Base-by-base conservation (phyloP, 2,888 invertebrate genomes). In the Folsomia manolachei region DNA sequence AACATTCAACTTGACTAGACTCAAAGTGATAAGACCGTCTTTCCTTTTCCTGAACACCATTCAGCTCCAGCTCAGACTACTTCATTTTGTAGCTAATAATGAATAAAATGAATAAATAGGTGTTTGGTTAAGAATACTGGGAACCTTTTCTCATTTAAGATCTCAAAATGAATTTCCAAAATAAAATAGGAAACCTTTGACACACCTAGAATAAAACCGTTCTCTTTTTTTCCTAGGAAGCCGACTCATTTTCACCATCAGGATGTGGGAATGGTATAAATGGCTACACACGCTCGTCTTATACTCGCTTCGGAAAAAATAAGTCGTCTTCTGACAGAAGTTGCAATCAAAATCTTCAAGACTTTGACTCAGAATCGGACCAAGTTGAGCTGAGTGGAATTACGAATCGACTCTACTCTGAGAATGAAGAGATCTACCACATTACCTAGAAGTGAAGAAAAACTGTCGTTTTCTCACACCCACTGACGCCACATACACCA, bases 371-470 rank as follows among this genome's bases (percentile, higher is more conserved):
- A n/a, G 52, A 63, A n/a, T 62, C 52, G 23, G 52, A 62, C 71
- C 76, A 78, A 75, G 76, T 76, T 72, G 77, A 79, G 68, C 78
- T 79, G 77, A 80, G 79, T 73, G 80, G 80, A 78, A 80, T 80
- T 75, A 74, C 78, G 70, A 80, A 80, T 71, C 76, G 79, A 74
- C 78, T 80, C 27, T 80, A 80, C 76, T 7, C 21, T 7, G 79
- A 80, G 73, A 79, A 79, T 78, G 80, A 79, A 79, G 78, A 80
- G 72, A 79, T 80, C 75, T 80, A 80, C 75, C 80, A 80, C 78
- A 80, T 80, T 71, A 79, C 79, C 65, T 80, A 75, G 78, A 72
- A 67, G 18, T n/a, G 56, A 4, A n/a, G 39, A 39, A 39, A 4
- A 14, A 14, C 39, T 39, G 39, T 39, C 39, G 4, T 39, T 9